Evolutionary conservation across 1,140 invertebrate genomes (phyloP).

Genomic region (Luehdorfia chinensis): DNA sequence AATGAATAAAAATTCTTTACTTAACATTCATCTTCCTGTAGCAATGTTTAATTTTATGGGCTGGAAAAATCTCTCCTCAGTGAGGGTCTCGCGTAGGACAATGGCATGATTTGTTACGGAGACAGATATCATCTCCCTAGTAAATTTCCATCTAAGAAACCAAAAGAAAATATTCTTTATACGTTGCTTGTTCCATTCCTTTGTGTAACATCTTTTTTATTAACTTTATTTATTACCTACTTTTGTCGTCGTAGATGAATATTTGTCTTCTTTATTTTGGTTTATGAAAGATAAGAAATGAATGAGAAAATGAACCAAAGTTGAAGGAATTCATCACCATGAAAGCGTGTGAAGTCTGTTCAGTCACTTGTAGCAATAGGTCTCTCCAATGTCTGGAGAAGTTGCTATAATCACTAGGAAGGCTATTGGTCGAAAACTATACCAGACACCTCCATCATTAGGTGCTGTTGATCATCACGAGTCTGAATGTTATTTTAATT

Average conservation of each 20-base stretch:
- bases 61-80: slow-evolving; percentile 49
- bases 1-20: slow-evolving; percentile 28
- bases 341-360: no score
- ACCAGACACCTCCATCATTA: no score
- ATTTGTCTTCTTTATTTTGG: slow-evolving; percentile 30
- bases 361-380: no score
- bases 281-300: not conserved
- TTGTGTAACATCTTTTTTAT: slow-evolving; percentile 36
- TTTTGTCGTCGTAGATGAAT: slow-evolving; percentile 32
- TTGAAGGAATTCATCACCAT: no score
- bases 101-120: slow-evolving; percentile 63
- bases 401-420: no score
- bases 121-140: slow-evolving; percentile 47
- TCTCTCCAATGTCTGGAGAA: no score
- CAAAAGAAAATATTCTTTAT: slow-evolving; percentile 37
- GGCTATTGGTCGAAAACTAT: no score
- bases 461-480: no score
- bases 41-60: slow-evolving; percentile 69
- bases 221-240: slow-evolving; percentile 44
- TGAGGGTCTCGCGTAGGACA: slow-evolving; percentile 47
- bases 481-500: no score
- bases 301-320: not conserved
- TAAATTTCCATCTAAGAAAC: slow-evolving; percentile 50
- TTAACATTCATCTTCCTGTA: slow-evolving; percentile 52
- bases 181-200: slow-evolving; percentile 33